Conservation (phyloP, 2,888 invertebrate genomes). For the Hydraecia micacea region DNA sequence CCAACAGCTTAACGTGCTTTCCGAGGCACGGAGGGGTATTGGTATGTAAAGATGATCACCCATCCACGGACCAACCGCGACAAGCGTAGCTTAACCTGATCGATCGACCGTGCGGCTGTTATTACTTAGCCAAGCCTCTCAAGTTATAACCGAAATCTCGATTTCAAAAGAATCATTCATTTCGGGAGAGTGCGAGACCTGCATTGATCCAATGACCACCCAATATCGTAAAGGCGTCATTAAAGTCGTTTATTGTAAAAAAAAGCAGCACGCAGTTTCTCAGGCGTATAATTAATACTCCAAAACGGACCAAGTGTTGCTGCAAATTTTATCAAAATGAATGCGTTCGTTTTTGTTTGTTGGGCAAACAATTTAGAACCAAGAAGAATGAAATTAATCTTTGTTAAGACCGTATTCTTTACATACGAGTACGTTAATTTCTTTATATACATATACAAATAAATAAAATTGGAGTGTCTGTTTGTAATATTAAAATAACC, state of each 20-base stretch:
- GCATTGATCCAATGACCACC: conserved; percentile 36
- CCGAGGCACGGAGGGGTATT: no score
- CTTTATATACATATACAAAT: no score
- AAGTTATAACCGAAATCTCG: background rate
- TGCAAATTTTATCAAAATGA: conserved; percentile 10
- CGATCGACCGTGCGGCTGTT: no score
- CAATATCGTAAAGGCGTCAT: conserved; percentile 19
- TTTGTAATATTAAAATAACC: no score
- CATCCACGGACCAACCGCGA: no score
- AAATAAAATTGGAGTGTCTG: no score
- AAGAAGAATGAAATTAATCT: no score
- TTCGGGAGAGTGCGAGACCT: conserved; percentile 5
- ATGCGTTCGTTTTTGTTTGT: conserved; percentile 6
- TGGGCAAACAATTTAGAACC: background rate
- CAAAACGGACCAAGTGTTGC: conserved; percentile 12
- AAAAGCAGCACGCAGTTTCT: conserved; percentile 18
- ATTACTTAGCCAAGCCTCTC: no score
- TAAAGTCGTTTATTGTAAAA: conserved; percentile 29
- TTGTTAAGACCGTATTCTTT: background rate
- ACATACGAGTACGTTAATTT: background rate
- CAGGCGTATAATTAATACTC: conserved; percentile 36
- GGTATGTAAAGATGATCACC: no score
- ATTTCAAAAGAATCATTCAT: conserved; percentile 11
- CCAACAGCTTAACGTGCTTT: no score
- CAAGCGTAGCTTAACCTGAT: no score